Evolutionary conservation across 2,113 vertebrate genomes (phyloP), one percentile per base, ranked within the genome.

Genomic region (Dipodomys stephensi): DNA sequence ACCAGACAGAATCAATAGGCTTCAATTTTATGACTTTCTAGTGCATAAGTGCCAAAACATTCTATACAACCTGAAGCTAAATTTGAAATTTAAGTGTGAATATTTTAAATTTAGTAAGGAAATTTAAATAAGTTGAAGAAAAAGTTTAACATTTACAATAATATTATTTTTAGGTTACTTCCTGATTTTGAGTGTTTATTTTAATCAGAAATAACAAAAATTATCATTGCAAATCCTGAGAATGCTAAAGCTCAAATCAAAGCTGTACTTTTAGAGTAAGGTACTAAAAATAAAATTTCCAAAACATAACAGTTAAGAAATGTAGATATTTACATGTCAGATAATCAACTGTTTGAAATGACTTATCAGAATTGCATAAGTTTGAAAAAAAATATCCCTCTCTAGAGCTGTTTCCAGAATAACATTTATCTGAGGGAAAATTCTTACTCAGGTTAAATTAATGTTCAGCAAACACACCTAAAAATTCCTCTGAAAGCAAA

Each of bases 181-280:
- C 28, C 53, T 88, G 86, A 93, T 86, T 96, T 78, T 89, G 25
- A 94, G 68, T 93, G n/a, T 83, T 93, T 93, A 91, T 93, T 94
- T 96, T 83, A 95, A 93, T 94, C 86, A 95, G 83, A 96, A 95
- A 95, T 91, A 94, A 89, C 74, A 90, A 83, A 96, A 94, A 88
- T 94, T 93, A 86, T 83, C 90, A 92, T 83, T 94, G 46, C 32
- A 94, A 96, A 88, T 90, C 27, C 27, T 82, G 60, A 87, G 62
- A 81, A 90, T 83, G 67, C 64, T 88, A 60, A 93, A 90, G 53
- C 28, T 88, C 72, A 93, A 95, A 91, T 81, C 83, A 93, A 62
- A 95, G 12, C 9, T 83, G 4, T 94, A 80, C 12, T 81, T 77
- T 94, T 74, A 68, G 10, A 92, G 87, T 13, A 94, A 88, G n/a